Evolutionary conservation across 2,888 invertebrate species (phyloP).

Genomic region (Ophion ventricosus): DNA sequence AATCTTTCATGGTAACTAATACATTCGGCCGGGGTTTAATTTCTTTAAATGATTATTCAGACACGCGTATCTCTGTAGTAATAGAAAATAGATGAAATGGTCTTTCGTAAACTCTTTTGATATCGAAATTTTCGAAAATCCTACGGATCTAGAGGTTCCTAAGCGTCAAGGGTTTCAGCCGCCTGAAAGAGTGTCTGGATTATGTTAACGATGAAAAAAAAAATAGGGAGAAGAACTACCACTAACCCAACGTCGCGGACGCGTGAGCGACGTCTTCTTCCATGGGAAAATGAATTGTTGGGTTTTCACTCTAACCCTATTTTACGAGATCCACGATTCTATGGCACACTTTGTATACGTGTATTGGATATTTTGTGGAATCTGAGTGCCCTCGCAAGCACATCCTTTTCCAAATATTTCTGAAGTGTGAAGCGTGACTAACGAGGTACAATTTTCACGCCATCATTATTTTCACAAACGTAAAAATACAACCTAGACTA

Average conservation of each 20-base stretch:
- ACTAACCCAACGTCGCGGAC: constrained; percentile 52
- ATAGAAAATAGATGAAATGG: no score
- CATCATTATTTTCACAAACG: constrained; percentile 3
- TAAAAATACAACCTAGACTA: background rate
- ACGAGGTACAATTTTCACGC: constrained; percentile 55
- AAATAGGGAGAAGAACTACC: constrained; percentile 43
- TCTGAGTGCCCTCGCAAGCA: constrained; percentile 50
- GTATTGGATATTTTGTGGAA: constrained; percentile 30
- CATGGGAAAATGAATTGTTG: constrained; percentile 77
- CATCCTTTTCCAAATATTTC: constrained; percentile 51
- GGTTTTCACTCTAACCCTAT: constrained; percentile 72
- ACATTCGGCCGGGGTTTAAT: no score
- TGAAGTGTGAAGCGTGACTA: constrained; percentile 34
- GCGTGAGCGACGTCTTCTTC: constrained; percentile 66
- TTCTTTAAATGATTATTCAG: no score
- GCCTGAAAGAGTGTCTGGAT: constrained; percentile 77
- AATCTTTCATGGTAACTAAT: no score
- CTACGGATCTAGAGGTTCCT: constrained; percentile 16
- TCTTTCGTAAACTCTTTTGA: no score
- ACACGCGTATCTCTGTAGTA: no score
- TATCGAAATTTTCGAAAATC: constrained; percentile 26
- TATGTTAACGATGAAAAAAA: constrained; percentile 71
- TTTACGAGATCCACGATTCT: constrained; percentile 63
- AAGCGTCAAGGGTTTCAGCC: constrained; percentile 73
- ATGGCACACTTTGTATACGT: constrained; percentile 14